phyloP scores from a whole-genome alignment of 2,888 invertebrate genomes.

The Andrena hattorfiana region DNA sequence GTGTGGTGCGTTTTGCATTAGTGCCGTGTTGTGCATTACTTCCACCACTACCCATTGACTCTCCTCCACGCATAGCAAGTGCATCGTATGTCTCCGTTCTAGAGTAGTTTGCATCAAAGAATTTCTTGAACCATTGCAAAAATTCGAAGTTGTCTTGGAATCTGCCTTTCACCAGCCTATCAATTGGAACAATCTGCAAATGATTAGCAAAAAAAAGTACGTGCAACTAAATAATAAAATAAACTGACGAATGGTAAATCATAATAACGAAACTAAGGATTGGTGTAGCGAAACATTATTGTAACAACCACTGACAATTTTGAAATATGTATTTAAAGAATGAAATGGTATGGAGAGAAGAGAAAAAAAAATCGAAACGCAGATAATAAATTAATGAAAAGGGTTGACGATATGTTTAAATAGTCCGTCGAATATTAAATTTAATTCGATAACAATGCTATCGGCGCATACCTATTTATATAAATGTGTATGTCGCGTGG shows the following conservation, averaged over 20 bases:
- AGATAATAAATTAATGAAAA: no score
- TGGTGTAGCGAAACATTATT: background rate
- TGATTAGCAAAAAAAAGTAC: conserved; percentile 73
- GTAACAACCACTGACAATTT: background rate
- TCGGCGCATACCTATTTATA: background rate
- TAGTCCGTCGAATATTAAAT: no score
- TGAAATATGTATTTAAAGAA: no score
- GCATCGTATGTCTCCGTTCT: conserved; percentile 96
- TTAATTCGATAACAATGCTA: background rate
- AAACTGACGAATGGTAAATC: conserved; percentile 42
- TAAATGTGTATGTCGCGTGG: background rate
- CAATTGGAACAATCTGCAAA: conserved; percentile 95
- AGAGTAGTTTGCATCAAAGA: conserved; percentile 99
- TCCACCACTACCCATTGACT: conserved; percentile 93
- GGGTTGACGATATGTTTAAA: no score
- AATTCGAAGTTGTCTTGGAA: conserved; percentile 99
- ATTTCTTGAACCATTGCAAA: conserved; percentile 99
- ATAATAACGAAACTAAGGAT: conserved; percentile 8
- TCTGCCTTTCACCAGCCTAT: conserved; percentile 98
- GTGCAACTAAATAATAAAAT: conserved; percentile 70
- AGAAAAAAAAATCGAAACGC: no score
- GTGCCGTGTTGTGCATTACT: conserved; percentile 87
- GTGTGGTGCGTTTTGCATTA: conserved; percentile 85
- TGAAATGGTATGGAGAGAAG: no score
- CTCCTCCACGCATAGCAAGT: conserved; percentile 93